Conservation (phyloP, 2,113 vertebrate species). For the Scartelaos histophorus region DNA sequence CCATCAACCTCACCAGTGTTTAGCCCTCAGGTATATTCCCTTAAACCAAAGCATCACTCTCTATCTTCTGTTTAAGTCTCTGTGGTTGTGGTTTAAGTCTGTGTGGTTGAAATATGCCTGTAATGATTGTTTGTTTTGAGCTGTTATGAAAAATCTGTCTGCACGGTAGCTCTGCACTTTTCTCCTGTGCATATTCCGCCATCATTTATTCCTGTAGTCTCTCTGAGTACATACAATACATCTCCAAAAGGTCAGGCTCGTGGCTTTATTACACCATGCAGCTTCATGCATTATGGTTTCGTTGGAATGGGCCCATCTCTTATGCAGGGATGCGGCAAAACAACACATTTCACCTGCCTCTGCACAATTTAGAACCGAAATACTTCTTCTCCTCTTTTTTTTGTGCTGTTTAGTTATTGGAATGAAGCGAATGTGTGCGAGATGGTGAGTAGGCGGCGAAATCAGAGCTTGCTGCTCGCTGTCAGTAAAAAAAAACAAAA, state of each 20-base stretch:
- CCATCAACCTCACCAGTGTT: not conserved
- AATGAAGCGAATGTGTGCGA: not conserved
- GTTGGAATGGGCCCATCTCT: not conserved
- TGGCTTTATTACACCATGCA: slow-evolving; percentile 7
- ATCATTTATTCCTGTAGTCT: slow-evolving; percentile 6
- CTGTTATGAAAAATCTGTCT: not conserved
- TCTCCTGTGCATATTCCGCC: not conserved
- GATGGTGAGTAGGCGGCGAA: not conserved
- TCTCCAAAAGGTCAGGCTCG: slow-evolving; percentile 5
- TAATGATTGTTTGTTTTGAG: slow-evolving; percentile 5
- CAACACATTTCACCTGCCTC: not conserved
- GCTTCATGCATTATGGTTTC: slow-evolving; percentile 4
- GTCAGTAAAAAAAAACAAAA: not conserved
- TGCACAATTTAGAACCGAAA: not conserved
- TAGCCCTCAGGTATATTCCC: not conserved
- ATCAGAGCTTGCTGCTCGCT: not conserved
- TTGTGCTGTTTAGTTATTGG: slow-evolving; percentile 1
- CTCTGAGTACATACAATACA: not conserved
- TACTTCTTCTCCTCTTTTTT: not conserved
- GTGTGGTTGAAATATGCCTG: not conserved
- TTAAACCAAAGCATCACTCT: not conserved
- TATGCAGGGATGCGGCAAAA: not conserved
- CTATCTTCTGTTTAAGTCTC: not conserved
- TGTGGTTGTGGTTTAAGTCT: not conserved
- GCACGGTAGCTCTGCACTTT: not conserved